Conservation (phyloP, 2,797 vertebrate genomes). For the Chloroceryle inda region DNA sequence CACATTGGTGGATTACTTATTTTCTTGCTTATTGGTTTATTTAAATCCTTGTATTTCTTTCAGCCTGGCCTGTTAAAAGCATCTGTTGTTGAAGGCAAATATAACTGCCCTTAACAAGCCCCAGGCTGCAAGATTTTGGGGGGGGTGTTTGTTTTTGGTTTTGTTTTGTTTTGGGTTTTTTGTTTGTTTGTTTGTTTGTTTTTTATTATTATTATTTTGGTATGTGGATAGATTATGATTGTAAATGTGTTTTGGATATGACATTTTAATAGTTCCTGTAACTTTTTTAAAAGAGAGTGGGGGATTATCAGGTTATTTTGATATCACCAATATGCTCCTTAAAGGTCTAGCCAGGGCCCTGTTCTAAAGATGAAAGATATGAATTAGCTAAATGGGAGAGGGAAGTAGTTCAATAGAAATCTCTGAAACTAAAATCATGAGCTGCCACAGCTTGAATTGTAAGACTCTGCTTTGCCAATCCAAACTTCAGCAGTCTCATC, state of each 20-base stretch:
- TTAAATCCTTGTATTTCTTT: conserved; percentile 41
- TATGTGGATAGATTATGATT: neutral
- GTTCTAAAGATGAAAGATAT: neutral
- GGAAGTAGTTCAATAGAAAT: neutral
- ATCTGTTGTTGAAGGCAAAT: neutral
- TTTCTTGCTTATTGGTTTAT: neutral
- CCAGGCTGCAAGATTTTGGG: neutral
- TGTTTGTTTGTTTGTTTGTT: neutral
- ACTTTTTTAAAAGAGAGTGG: neutral
- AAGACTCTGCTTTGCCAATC: neutral
- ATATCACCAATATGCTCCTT: neutral
- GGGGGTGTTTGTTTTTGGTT: neutral
- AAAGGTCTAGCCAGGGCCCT: neutral
- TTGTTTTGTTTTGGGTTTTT: too few species aligned
- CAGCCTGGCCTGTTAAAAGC: conserved; percentile 1
- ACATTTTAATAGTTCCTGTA: neutral
- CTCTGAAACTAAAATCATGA: neutral
- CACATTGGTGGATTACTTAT: neutral
- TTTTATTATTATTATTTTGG: neutral
- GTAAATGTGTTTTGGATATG: conserved; percentile 33
- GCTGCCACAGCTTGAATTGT: neutral
- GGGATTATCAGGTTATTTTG: neutral
- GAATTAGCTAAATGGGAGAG: neutral
- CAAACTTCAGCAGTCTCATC: neutral
- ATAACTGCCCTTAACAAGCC: neutral